Evolutionary conservation across 2,888 invertebrate genomes (phyloP).

Genomic region (Bruchidius siliquastri): DNA sequence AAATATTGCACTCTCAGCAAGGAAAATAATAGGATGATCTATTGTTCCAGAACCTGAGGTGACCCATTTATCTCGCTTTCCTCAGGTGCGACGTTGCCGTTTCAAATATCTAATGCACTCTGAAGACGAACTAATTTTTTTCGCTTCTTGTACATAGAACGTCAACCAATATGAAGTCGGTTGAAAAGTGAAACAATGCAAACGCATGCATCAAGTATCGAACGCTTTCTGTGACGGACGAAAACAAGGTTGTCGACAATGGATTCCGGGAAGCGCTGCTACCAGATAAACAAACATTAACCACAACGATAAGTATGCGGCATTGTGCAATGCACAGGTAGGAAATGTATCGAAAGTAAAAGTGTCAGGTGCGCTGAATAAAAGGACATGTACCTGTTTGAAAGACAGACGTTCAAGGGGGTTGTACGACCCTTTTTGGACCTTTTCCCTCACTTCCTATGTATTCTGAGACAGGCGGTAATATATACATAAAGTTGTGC

Average conservation of each 20-base stretch:
- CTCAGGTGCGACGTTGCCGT: too few species aligned
- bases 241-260: background rate
- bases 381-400: background rate
- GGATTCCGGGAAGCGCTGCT: background rate
- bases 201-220: background rate
- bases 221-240: background rate
- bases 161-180: too few species aligned
- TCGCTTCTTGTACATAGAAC: too few species aligned
- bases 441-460: background rate
- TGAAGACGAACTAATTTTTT: too few species aligned
- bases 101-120: too few species aligned
- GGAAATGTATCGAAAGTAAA: background rate
- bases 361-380: background rate
- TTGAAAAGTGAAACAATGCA: background rate
- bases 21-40: too few species aligned
- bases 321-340: background rate
- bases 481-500: too few species aligned
- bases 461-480: background rate
- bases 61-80: too few species aligned
- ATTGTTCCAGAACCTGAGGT: too few species aligned
- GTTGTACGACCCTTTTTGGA: background rate
- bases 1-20: too few species aligned
- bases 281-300: background rate
- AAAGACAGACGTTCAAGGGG: background rate
- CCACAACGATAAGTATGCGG: background rate